phyloP scores from a whole-genome alignment of 2,113 vertebrate genomes.

The Lophotis ruficrista region DNA sequence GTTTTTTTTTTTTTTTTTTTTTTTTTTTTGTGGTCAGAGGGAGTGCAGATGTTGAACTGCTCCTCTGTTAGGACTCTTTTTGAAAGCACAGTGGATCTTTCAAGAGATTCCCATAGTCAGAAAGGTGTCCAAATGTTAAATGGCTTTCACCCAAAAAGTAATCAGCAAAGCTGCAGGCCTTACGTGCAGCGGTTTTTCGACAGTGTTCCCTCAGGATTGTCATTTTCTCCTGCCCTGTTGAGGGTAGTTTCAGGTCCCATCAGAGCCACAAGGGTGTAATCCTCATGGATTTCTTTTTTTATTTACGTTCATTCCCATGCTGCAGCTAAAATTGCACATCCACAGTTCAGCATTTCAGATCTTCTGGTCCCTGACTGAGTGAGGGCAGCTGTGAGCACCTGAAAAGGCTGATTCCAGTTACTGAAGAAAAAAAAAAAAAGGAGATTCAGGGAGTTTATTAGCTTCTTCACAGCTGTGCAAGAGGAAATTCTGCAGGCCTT shows the following conservation, averaged over 20 bases:
- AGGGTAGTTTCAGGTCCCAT: not conserved
- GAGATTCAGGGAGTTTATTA: not conserved
- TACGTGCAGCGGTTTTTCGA: fast-evolving
- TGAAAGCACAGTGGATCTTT: not conserved
- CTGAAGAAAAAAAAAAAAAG: not conserved
- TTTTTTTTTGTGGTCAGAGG: not conserved
- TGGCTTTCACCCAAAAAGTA: not conserved
- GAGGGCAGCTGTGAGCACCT: not conserved
- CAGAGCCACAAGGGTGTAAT: not conserved
- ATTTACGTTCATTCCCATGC: not conserved
- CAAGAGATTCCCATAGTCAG: not conserved
- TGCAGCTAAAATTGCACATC: not conserved
- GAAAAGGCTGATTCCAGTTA: not conserved
- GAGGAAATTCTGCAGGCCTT: not conserved
- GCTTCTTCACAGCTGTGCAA: not conserved
- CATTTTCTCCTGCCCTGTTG: not conserved
- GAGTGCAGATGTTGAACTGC: not conserved
- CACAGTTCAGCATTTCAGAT: not conserved
- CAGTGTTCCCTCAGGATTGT: not conserved
- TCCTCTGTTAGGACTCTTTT: not conserved
- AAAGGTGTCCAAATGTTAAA: not conserved
- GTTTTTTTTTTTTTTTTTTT: not conserved
- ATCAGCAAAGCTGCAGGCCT: not conserved
- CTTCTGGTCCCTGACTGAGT: not conserved
- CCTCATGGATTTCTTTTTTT: not conserved